Base-by-base conservation (phyloP, 2,113 vertebrate genomes). In the Eupsittula cactorum region DNA sequence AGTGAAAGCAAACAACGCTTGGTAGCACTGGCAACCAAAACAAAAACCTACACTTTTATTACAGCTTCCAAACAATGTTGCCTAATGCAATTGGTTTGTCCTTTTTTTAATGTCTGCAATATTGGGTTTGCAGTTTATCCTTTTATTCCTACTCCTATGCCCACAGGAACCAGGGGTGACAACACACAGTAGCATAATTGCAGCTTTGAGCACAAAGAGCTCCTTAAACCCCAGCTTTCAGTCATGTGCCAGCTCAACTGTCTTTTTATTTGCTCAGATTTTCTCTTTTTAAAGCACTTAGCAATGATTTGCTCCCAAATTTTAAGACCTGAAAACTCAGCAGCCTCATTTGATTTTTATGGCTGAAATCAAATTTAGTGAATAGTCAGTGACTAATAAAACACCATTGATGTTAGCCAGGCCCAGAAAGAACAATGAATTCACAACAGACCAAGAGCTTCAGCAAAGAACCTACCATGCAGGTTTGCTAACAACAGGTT, bases 141-240 rank as follows among this genome's bases (percentile, higher is more conserved):
- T 67, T 86, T 82, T 24, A 27, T 17, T 79, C 15, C 13, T 14
- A 53, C 46, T 77, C 39, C 71, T 31, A 17, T 3, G 14, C 33
- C 73, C 3, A 9, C 62, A 88, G 44, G 63, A 76, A 49, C 74
- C 77, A 4, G 8, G 19, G 25, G 25, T 41, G 85, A 95, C 79
- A 86, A 93, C 6, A 31, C 53, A 18, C 53, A 74, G 79, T n/a
- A 91, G 85, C 57, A n/a, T 70, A 95, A 95, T 70, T 47, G 8
- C 47, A 33, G 37, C 46, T 75, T 52, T 33, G 11, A 64, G 91
- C 37, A 92, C 57, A 76, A 93, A 95, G 57, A 81, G 28, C 70
- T 82, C 67, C 85, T 25, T 53, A 42, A 82, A 63, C 6, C 35
- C 25, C 63, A 62, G 15, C 37, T 92, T 90, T 46, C 57, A 47